A percentile compares a stretch with the other conserved stretches of the same genome.
These are phyloP conservation scores for Synanthedon formicaeformis DNA, from an alignment of 2,888 invertebrate genomes.

Conservation along the genomic window DNA sequence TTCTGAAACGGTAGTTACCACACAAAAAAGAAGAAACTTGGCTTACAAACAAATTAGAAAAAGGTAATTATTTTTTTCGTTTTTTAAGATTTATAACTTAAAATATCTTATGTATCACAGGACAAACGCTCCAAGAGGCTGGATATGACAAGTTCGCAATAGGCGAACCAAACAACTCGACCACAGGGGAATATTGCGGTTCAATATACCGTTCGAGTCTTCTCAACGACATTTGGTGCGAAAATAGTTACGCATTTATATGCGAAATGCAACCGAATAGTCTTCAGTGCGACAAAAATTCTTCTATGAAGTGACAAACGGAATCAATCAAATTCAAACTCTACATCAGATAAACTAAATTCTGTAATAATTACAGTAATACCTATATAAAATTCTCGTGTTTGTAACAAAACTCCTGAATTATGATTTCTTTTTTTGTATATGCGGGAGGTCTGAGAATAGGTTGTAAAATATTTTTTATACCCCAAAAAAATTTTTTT, in stretches of 20 bases:
- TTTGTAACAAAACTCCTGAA: too few species aligned
- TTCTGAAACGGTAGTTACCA: too few species aligned
- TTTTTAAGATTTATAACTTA: too few species aligned
- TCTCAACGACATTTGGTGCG: constrained; percentile 28
- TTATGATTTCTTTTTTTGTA: too few species aligned
- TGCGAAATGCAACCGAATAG: background rate
- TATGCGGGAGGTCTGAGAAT: too few species aligned
- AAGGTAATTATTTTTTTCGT: background rate
- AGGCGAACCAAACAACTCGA: constrained; percentile 1
- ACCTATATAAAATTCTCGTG: too few species aligned
- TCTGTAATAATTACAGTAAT: too few species aligned
- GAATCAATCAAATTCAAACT: too few species aligned
- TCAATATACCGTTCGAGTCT: constrained; percentile 16
- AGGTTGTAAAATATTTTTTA: too few species aligned
- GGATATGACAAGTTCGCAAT: constrained; percentile 2
- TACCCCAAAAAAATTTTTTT: too few species aligned
- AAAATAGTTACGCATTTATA: constrained; percentile 5
- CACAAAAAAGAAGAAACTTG: background rate
- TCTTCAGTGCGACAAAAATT: background rate
- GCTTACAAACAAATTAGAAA: background rate
- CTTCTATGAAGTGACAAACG: too few species aligned
- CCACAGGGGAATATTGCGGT: constrained; percentile 17
- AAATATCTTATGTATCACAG: background rate
- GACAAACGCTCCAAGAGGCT: constrained; percentile 6
- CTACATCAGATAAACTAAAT: too few species aligned